phyloP scores from a whole-genome alignment of 2,797 vertebrate species.

The Gorsachius magnificus region DNA sequence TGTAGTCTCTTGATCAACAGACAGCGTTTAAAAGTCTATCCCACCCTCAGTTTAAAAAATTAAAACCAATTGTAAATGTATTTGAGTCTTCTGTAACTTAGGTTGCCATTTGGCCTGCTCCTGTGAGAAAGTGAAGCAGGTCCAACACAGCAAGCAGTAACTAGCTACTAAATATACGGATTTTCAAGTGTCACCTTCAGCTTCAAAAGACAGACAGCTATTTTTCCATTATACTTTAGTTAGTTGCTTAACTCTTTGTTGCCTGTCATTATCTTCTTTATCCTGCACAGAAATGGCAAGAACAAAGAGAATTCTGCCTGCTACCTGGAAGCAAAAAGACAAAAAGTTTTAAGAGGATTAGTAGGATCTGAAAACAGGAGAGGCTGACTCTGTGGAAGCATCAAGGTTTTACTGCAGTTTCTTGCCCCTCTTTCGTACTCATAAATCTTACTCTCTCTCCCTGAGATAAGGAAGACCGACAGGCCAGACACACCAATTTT shows the following conservation, averaged over 20 bases:
- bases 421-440: background rate
- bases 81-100: background rate
- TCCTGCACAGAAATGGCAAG: background rate
- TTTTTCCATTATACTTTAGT: background rate
- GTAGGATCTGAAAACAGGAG: background rate
- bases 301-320: background rate
- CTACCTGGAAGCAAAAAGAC: background rate
- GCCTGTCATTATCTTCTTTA: background rate
- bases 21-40: background rate
- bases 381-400: background rate
- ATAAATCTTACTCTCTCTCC: background rate
- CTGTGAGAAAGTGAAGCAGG: background rate
- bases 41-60: background rate
- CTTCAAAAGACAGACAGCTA: background rate
- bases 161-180: background rate
- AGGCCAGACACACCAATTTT: background rate
- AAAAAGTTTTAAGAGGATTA: background rate
- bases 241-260: background rate
- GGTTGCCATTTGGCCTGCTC: background rate
- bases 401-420: background rate
- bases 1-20: conserved; percentile 15
- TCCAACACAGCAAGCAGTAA: background rate
- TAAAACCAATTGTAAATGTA: background rate
- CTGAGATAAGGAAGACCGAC: background rate
- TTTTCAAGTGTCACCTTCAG: background rate